Percentiles rank a stretch among this genome's conserved stretches.
phyloP scores from a whole-genome alignment of 2,888 invertebrate genomes.

The Synergus gifuensis region DNA sequence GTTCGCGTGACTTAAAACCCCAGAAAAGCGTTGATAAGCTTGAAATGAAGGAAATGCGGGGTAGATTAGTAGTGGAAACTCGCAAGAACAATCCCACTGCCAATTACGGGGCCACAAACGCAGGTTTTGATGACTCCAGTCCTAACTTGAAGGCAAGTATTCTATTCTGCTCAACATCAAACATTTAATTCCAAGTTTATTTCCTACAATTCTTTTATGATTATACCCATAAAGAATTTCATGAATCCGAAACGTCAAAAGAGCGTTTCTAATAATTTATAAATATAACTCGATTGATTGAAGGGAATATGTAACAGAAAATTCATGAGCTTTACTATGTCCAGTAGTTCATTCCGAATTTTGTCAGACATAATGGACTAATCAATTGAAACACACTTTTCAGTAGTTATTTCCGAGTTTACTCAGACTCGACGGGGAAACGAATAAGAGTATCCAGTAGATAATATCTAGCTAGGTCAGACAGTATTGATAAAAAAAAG shows the following conservation, averaged over 20 bases:
- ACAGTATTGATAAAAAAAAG: no score
- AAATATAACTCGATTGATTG: neutral
- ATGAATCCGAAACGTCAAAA: neutral
- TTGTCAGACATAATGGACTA: no score
- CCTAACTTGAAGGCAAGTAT: constrained; percentile 78
- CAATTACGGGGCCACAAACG: constrained; percentile 92
- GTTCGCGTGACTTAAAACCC: constrained; percentile 89
- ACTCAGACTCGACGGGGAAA: no score
- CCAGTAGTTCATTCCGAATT: no score
- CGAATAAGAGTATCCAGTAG: no score
- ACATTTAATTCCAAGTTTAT: neutral
- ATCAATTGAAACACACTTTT: no score
- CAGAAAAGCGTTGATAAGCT: constrained; percentile 91
- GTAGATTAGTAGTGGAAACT: constrained; percentile 88
- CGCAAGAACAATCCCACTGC: constrained; percentile 79
- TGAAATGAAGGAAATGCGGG: constrained; percentile 91
- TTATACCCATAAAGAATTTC: neutral
- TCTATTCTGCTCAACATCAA: neutral
- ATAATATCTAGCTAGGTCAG: no score
- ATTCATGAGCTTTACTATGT: neutral
- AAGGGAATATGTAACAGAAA: neutral
- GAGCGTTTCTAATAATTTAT: no score
- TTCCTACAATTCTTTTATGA: neutral
- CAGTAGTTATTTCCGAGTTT: no score
- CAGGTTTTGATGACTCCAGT: constrained; percentile 86